phyloP scores from a whole-genome alignment of 2,113 vertebrate species.

The Lipophrys pholis region DNA sequence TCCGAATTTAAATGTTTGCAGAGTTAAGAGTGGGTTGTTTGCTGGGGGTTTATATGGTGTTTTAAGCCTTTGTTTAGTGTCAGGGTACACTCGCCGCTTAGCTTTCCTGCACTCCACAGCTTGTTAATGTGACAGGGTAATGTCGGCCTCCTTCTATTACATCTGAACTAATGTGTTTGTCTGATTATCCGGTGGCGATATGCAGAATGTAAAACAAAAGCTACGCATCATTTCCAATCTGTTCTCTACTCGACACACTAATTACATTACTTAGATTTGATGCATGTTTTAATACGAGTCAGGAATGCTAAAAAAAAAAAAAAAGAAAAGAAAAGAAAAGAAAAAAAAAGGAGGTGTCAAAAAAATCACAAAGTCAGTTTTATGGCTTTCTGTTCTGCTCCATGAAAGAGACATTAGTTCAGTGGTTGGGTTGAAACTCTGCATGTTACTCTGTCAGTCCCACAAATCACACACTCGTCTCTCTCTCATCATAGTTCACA shows the following conservation, averaged over 20 bases:
- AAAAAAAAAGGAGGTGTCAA: too few species aligned
- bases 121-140: conserved; percentile 75
- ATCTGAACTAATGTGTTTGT: conserved; percentile 73
- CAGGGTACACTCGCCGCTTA: conserved; percentile 10
- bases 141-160: conserved; percentile 63
- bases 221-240: conserved; percentile 72
- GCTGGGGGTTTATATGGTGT: conserved; percentile 29
- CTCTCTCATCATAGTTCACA: conserved; percentile 57
- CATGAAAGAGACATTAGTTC: too few species aligned
- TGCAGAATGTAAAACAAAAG: conserved; percentile 64
- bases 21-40: conserved; percentile 49
- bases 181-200: conserved; percentile 52
- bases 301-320: conserved; percentile 2
- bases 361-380: conserved; percentile 10
- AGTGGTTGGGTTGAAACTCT: conserved; percentile 14
- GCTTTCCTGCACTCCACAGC: conserved; percentile 55
- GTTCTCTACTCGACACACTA: conserved; percentile 44
- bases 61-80: conserved; percentile 47
- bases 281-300: conserved; percentile 15
- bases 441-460: conserved; percentile 32
- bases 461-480: conserved; percentile 42
- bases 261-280: conserved; percentile 45
- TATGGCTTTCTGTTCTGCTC: not conserved
- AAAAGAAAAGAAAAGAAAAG: not conserved
- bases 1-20: conserved; percentile 59